A percentile compares a stretch with the other conserved stretches of the same genome.
phyloP scores from a whole-genome alignment of 2,113 vertebrate genomes.

The Bettongia penicillata region DNA sequence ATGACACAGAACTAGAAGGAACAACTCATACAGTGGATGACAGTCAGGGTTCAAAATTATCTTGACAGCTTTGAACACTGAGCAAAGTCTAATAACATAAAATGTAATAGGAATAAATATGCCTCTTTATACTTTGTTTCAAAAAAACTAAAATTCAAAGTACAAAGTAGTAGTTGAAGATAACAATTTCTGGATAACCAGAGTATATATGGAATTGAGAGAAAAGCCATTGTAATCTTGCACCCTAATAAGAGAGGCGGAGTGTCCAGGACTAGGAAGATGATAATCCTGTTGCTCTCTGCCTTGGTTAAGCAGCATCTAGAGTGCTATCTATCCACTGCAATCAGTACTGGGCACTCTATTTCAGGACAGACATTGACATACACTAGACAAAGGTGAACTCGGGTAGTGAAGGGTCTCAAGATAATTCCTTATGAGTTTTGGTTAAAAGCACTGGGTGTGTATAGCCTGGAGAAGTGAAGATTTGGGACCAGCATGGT shows the following conservation, averaged over 20 bases:
- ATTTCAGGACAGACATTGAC: background rate
- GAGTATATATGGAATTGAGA: background rate
- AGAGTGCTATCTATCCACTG: background rate
- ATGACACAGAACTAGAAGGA: background rate
- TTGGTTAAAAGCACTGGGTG: background rate
- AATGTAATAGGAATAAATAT: background rate
- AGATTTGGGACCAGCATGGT: background rate
- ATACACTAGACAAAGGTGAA: background rate
- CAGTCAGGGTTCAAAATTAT: background rate
- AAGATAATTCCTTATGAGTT: background rate
- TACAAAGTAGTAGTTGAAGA: background rate
- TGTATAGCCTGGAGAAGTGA: background rate
- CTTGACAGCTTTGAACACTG: background rate
- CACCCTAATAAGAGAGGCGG: background rate
- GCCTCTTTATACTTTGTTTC: background rate
- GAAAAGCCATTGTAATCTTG: background rate
- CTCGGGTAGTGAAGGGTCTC: background rate
- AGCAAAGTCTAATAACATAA: background rate
- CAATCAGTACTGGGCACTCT: background rate
- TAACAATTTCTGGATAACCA: background rate
- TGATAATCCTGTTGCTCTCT: background rate
- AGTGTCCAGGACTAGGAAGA: background rate
- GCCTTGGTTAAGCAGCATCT: background rate
- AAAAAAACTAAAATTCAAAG: background rate
- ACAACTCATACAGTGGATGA: background rate